A percentile compares a stretch with the other conserved stretches of the same genome.
Conservation (phyloP, 30 jellyfish, hydroid and myxozoan genomes). For the Aurelia sp. region DNA sequence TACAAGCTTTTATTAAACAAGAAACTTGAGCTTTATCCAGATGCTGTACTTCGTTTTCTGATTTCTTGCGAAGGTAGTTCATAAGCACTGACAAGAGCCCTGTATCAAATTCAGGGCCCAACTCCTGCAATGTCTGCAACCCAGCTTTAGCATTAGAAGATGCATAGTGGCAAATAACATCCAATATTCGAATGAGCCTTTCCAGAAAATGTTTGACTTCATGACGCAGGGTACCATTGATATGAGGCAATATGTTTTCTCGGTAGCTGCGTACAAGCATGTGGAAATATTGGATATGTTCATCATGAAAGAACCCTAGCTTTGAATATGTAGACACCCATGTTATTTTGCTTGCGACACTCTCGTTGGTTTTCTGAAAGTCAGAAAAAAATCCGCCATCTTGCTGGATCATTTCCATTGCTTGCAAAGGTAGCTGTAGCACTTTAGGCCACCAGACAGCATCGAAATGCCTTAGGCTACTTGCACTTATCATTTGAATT, state of each 20-base stretch:
- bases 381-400: not conserved
- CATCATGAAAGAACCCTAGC: not conserved
- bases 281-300: not conserved
- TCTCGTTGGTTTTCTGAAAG: slow-evolving; percentile 14
- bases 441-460: slow-evolving; percentile 42
- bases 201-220: slow-evolving; percentile 8
- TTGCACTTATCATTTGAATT: slow-evolving; percentile 18
- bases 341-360: slow-evolving; percentile 25
- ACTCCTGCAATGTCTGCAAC: not conserved
- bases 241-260: slow-evolving; percentile 27
- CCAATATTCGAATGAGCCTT: not conserved
- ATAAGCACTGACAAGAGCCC: slow-evolving; percentile 15
- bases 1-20: not conserved
- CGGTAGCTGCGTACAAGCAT: slow-evolving; percentile 28
- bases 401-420: slow-evolving; percentile 20
- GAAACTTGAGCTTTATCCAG: not conserved
- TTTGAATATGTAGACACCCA: slow-evolving; percentile 20
- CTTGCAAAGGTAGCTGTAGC: slow-evolving; percentile 16
- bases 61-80: not conserved
- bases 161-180: slow-evolving; percentile 1
- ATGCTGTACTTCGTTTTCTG: not conserved
- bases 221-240: slow-evolving; percentile 7
- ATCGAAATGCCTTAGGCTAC: slow-evolving; percentile 46
- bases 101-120: slow-evolving; percentile 40
- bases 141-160: slow-evolving; percentile 9